Evolutionary conservation across 2,888 invertebrate species (phyloP).

Genomic region (Xanthorhoe designata): DNA sequence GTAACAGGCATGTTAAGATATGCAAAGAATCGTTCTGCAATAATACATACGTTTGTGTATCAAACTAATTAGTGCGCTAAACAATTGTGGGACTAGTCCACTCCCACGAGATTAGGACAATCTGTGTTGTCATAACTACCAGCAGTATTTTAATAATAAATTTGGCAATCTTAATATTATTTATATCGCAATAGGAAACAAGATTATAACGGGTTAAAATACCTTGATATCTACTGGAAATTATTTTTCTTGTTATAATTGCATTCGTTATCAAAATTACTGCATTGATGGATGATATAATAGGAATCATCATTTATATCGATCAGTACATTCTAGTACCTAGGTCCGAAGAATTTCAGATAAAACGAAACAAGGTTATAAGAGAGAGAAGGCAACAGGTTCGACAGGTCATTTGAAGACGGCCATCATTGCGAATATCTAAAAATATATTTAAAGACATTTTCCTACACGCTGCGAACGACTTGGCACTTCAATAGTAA

Average conservation of each 20-base stretch:
- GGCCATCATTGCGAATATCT: constrained; percentile 25
- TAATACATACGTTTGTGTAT: constrained; percentile 40
- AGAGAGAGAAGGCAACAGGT: constrained; percentile 38
- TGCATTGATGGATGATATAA: constrained; percentile 31
- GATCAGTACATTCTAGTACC: constrained; percentile 4
- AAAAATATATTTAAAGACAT: constrained; percentile 29
- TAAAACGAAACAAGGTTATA: constrained; percentile 13
- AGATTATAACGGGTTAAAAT: neutral
- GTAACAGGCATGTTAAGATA: constrained; percentile 28
- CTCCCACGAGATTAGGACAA: constrained; percentile 58
- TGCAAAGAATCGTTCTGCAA: constrained; percentile 35
- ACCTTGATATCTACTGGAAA: neutral
- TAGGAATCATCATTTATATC: constrained; percentile 10
- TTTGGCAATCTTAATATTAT: constrained; percentile 47
- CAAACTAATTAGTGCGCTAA: constrained; percentile 46
- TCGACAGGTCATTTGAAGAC: constrained; percentile 31
- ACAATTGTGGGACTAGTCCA: constrained; percentile 63
- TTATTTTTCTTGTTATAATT: neutral
- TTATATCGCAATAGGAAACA: constrained; percentile 42
- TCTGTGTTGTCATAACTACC: constrained; percentile 59
- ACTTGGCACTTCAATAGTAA: constrained; percentile 23
- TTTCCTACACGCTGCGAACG: constrained; percentile 19
- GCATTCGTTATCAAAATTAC: constrained; percentile 45
- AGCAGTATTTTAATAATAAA: constrained; percentile 60
- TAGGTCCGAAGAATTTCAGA: neutral